Conservation (phyloP, 2,888 invertebrate genomes). For the Orthonevra nobilis region DNA sequence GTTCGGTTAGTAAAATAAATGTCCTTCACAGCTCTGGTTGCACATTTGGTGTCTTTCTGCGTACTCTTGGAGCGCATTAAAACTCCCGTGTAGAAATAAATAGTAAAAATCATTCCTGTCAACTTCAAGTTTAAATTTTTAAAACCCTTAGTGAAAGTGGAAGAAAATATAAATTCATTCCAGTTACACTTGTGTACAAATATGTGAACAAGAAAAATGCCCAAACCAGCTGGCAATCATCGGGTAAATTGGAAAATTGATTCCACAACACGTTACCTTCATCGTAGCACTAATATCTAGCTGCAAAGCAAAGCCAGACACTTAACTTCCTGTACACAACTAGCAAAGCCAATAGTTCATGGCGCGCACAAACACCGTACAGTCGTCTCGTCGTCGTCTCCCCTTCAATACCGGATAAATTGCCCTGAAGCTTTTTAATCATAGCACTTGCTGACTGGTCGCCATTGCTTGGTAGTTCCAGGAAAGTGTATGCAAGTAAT, state of each 20-base stretch:
- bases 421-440: slow-evolving; percentile 49
- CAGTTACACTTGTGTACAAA: too few relatives aligned
- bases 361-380: slow-evolving; percentile 5
- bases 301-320: slow-evolving; percentile 19
- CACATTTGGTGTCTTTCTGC: too few relatives aligned
- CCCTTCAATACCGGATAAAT: neutral
- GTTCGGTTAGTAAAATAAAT: too few relatives aligned
- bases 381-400: neutral
- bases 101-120: too few relatives aligned
- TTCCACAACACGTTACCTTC: slow-evolving; percentile 18
- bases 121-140: too few relatives aligned
- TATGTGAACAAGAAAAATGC: too few relatives aligned
- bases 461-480: slow-evolving; percentile 22
- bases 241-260: slow-evolving; percentile 46
- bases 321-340: slow-evolving; percentile 35
- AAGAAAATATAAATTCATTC: too few relatives aligned
- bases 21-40: too few relatives aligned
- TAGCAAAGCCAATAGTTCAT: slow-evolving; percentile 25
- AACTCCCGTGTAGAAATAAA: too few relatives aligned
- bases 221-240: neutral
- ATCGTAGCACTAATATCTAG: neutral
- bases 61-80: too few relatives aligned
- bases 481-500: slow-evolving; percentile 8
- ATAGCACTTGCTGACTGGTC: slow-evolving; percentile 40
- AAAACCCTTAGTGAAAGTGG: too few relatives aligned